phyloP scores from a whole-genome alignment of 2,797 vertebrate genomes.

The Semaprochilodus insignis region DNA sequence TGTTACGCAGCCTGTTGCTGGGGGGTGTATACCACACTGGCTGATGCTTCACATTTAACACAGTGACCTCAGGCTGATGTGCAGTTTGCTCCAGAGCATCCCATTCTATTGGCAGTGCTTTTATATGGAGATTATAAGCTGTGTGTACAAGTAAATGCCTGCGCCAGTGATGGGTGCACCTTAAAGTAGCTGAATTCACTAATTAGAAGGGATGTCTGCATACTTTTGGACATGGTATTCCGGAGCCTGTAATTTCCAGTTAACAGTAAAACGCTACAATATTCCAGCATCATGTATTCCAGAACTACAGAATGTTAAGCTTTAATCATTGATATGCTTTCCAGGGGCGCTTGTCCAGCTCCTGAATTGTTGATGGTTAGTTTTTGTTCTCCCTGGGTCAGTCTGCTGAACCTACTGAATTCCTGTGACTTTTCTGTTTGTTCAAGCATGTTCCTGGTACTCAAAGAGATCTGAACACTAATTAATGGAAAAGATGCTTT shows the following conservation, averaged over 20 bases:
- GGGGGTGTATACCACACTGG: not conserved
- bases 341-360: slow-evolving; percentile 25
- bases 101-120: not conserved
- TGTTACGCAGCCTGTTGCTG: not conserved
- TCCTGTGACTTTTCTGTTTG: slow-evolving; percentile 69
- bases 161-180: not conserved
- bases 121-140: not conserved
- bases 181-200: not conserved
- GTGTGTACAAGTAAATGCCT: no score
- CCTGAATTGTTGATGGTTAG: slow-evolving; percentile 62
- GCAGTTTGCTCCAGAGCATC: not conserved
- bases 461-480: slow-evolving; percentile 65
- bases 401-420: slow-evolving; percentile 74
- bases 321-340: slow-evolving; percentile 32
- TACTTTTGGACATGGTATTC: not conserved
- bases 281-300: slow-evolving; percentile 2
- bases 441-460: slow-evolving; percentile 73
- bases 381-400: slow-evolving; percentile 65
- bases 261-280: slow-evolving; percentile 39
- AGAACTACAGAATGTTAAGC: slow-evolving; percentile 19
- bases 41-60: not conserved
- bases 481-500: slow-evolving; percentile 69
- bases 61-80: not conserved
- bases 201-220: not conserved
- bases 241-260: slow-evolving; percentile 2